Conservation (phyloP, 2,888 invertebrate species). For the Pteria penguin region DNA sequence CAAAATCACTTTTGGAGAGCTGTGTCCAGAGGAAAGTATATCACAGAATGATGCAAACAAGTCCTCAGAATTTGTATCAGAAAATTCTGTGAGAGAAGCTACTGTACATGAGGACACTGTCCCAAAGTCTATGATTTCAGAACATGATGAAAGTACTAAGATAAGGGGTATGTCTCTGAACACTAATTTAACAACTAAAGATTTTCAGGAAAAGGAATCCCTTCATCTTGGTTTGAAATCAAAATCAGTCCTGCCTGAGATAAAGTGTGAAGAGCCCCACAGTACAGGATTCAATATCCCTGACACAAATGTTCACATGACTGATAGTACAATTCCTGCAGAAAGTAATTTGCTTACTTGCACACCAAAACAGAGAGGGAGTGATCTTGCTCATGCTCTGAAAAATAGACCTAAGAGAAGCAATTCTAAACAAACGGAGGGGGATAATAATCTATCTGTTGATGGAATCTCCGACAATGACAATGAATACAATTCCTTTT, state of each 20-base stretch:
- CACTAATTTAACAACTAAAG: neutral
- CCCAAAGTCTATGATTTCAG: neutral
- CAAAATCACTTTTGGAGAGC: neutral
- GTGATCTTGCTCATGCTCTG: neutral
- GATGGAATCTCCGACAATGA: neutral
- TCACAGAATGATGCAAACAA: neutral
- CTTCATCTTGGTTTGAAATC: neutral
- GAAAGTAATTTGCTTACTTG: too few relatives aligned
- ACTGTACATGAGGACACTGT: too few relatives aligned
- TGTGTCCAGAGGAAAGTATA: neutral
- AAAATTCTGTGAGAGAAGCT: neutral
- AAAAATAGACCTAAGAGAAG: slow-evolving; percentile 4
- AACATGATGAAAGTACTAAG: neutral
- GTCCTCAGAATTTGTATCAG: neutral
- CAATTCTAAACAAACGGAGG: neutral
- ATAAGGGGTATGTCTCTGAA: neutral
- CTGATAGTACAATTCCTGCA: neutral
- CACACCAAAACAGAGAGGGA: too few relatives aligned
- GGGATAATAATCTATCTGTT: neutral
- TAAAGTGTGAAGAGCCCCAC: neutral
- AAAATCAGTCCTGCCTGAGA: neutral
- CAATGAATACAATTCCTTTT: neutral
- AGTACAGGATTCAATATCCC: neutral
- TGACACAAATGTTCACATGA: neutral
- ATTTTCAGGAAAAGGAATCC: neutral